phyloP scores from a whole-genome alignment of 2,888 invertebrate genomes.

The Prostheceraeus crozeri region DNA sequence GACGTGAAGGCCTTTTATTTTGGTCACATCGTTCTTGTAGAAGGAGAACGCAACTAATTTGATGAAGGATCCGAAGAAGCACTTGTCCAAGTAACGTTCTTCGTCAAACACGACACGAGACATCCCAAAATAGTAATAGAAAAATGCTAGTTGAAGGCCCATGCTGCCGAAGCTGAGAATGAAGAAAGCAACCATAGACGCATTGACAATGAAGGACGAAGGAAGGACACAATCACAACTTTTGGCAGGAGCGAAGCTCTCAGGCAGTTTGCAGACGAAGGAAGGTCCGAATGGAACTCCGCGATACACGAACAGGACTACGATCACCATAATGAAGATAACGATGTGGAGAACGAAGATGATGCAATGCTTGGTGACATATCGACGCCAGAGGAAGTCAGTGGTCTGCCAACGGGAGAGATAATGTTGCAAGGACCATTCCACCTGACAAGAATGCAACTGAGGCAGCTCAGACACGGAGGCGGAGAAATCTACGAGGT shows the following conservation, averaged over 20 bases:
- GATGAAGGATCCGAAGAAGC: slow-evolving; percentile 33
- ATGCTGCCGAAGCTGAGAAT: slow-evolving; percentile 12
- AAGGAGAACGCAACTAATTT: slow-evolving; percentile 27
- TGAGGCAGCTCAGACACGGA: slow-evolving; percentile 29
- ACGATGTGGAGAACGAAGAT: slow-evolving; percentile 21
- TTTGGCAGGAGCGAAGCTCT: not conserved
- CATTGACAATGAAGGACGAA: slow-evolving; percentile 30
- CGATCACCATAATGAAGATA: slow-evolving; percentile 4
- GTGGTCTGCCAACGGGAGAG: slow-evolving; percentile 34
- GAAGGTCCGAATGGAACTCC: slow-evolving; percentile 33
- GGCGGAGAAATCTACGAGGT: slow-evolving; percentile 30
- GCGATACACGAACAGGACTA: slow-evolving; percentile 15
- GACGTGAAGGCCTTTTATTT: slow-evolving; percentile 28
- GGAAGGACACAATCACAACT: slow-evolving; percentile 24
- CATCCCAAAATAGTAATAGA: slow-evolving; percentile 30
- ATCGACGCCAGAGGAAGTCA: slow-evolving; percentile 36
- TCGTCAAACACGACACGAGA: slow-evolving; percentile 5
- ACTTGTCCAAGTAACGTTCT: slow-evolving; percentile 23
- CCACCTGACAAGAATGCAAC: slow-evolving; percentile 24
- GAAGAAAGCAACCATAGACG: slow-evolving; percentile 23
- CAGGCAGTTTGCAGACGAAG: slow-evolving; percentile 16
- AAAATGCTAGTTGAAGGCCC: slow-evolving; percentile 21
- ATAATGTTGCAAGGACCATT: slow-evolving; percentile 35
- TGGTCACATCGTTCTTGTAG: slow-evolving; percentile 28
- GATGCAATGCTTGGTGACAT: slow-evolving; percentile 32